Base-by-base conservation (phyloP, 2,888 invertebrate species). In the Rhagium mordax region DNA sequence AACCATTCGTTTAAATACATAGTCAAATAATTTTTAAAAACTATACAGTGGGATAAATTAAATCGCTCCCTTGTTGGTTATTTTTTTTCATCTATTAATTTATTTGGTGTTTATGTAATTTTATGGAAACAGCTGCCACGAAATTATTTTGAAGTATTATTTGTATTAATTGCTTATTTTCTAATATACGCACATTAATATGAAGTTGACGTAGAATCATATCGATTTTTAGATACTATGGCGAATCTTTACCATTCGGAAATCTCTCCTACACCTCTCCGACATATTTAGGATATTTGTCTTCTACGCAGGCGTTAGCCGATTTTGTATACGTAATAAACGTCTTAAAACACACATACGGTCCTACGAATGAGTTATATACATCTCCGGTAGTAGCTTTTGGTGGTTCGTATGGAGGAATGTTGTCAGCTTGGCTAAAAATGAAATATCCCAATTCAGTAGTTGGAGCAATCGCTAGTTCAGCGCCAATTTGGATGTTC, bases 381-480 rank as follows among this genome's bases (percentile, higher is more conserved):
- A 10, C 89, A 71, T 91, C 93, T 81, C 95, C 97, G 0, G 96
- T 98, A 3, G 93, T 99, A 78, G 95, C 95, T 0, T 92, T 93
- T 86, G 93, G 93, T 70, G 93, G 99, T 0, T 98, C 98, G 0
- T 99, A 99, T 86, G 99, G 98, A 0, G 98, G 98, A 27, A 99
- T 99, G 99, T 88, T 99, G 33, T 91, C 98, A 0, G 95, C 98
- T 0, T 99, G 98, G 95, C 91, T 98, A 83, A 91, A 98, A 48
- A 94, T 98, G 88, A 99, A 98, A 88, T 99, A 98, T 88, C 98
- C 98, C 0, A 95, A 97, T 84, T 85, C 96, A 29, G 93, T 98
- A 6, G 89, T 90, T 27, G 98, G 98, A 0, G 94, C 98, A 0
- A 92, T 99, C 74, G 98, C 99, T 3, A 93, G 96, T 1, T 98